Base-by-base conservation (phyloP, 2,113 vertebrate species). In the Rhinopomastus cyanomelas region DNA sequence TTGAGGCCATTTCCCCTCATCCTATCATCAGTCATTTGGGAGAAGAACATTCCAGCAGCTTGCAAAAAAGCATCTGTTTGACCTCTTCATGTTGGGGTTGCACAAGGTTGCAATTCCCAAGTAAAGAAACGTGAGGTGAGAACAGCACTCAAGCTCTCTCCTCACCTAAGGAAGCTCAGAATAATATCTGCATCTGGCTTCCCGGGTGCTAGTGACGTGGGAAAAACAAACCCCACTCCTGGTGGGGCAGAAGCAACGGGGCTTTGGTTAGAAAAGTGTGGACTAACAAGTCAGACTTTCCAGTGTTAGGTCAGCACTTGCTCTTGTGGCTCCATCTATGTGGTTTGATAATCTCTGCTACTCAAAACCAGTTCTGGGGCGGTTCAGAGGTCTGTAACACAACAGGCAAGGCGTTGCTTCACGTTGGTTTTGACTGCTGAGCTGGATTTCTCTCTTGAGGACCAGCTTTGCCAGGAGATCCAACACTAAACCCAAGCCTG, bases 401-500 rank as follows among this genome's bases (percentile, higher is more conserved):
- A 79, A 23, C 37, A 75, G 74, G 13, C 1, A 12, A 74, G 64
- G 11, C 7, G 1, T 78, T 29, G 59, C 39, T 37, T 71, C 34
- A 11, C 34, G 20, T 26, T 51, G 25, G 29, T 39, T 16, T 64
- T 7, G 3, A 8, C 12, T 36, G 22, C 46, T 55, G 51, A 67
- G 27, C 51, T 76, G 32, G 5, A 36, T 83, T 64, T 67, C 15
- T 9, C 22, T 16, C 67, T 60, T 8, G 29, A 22, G 62, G 15
- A 57, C 0, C 1, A 57, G 27, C 75, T 80, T 19, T 80, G 48
- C 39, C 30, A 34, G 30, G 67, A 36, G 25, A 34, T 32, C 56
- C 44, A n/a, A 0, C 16, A 2, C 29, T 19, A 46, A 57, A 60
- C 17, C 17, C n/a, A 9, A 1, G 8, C 17, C 36, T 22, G 1